These are phyloP conservation scores for Operophtera brumata DNA, from an alignment of 2,888 invertebrate genomes.

Conservation along the genomic window DNA sequence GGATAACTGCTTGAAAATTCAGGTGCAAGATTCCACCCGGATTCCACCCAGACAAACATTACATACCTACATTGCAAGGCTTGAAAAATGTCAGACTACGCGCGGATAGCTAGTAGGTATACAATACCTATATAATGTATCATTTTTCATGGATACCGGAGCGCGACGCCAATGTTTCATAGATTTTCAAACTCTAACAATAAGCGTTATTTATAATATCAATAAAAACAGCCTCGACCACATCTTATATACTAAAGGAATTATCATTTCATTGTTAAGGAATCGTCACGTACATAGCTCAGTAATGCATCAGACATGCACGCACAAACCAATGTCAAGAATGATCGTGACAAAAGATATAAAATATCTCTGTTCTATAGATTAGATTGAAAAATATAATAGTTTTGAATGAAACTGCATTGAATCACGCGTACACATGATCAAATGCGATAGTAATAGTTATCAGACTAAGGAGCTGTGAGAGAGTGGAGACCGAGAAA, in stretches of 20 bases:
- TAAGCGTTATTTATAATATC: background rate
- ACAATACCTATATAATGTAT: too few species aligned
- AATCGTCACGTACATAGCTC: conserved; percentile 38
- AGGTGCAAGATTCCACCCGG: too few species aligned
- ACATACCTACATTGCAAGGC: too few species aligned
- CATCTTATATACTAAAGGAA: conserved; percentile 11
- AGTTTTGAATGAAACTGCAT: conserved; percentile 7
- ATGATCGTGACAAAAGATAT: conserved; percentile 27
- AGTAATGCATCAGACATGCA: conserved; percentile 32
- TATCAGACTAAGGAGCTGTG: too few species aligned
- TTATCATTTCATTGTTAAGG: conserved; percentile 28
- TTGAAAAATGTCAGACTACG: too few species aligned
- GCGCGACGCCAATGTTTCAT: too few species aligned
- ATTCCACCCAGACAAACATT: too few species aligned
- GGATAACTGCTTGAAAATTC: too few species aligned
- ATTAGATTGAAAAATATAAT: conserved; percentile 7
- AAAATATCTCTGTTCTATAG: conserved; percentile 16
- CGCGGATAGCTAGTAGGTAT: too few species aligned
- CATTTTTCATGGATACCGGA: too few species aligned
- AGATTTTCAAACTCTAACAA: too few species aligned
- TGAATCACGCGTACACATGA: conserved; percentile 9
- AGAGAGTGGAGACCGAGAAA: background rate
- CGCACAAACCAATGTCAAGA: conserved; percentile 37
- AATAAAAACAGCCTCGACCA: background rate
- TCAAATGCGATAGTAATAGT: background rate